Base-by-base conservation (phyloP, 2,888 invertebrate species). In the Lasioglossum villosulum region DNA sequence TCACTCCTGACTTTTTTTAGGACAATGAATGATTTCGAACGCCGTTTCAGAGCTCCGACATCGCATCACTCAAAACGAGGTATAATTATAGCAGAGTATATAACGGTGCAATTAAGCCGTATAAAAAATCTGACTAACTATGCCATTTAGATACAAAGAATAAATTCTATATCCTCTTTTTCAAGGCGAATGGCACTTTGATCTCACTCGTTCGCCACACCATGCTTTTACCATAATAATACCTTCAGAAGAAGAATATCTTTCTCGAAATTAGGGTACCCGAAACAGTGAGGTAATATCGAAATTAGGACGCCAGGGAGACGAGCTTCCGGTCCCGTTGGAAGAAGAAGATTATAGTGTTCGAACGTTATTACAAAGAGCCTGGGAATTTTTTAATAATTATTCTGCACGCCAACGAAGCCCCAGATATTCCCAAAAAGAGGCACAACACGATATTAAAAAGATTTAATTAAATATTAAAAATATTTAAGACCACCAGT, bases 311-410 rank as follows among this genome's bases (percentile, higher is more conserved):
- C 71, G 59, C 56, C 23, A 27, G 45, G 72, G 14, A 68, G 45
- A 48, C 37, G 30, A 34, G 71, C 63, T 75, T 80, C 59, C 59
- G 75, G 76, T 80, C 39, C 37, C 19, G 30, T 56, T 42, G 39
- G 59, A 75, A 75, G 56, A 34, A 39, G 75, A n/a, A 63, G 75
- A 83, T 83, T 83, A 80, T 34, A 83, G 48, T n/a, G 59, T 42
- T 80, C 34, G n/a, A 27, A 42, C 48, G 75, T 75, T 82, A 63
- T 56, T 73, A 48, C n/a, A n/a, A 37, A n/a, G 16, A 37, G 52
- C 45, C 39, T 30, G 48, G 37, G 39, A 19, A 27, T 37, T 4
- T 27, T n/a, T 42, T 14, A 23, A 34, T 63, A 75, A 56, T 80
- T 23, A 10, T 19, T 52, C 37, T 34, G 23, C 48, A 4, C 6